Conservation (phyloP, 2,888 invertebrate species). For the Augiades crinisus region DNA sequence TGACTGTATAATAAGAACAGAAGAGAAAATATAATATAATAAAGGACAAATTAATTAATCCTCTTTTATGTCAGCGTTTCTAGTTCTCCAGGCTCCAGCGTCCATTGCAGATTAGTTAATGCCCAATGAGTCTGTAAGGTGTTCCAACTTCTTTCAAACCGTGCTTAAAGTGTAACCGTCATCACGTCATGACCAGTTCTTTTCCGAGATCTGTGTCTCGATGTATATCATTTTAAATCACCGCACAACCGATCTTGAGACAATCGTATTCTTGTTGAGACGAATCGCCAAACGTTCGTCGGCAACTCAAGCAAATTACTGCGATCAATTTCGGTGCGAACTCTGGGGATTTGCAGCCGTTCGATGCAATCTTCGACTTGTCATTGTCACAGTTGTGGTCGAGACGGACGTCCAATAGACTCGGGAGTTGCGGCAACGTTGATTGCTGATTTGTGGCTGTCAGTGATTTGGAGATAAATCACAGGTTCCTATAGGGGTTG, state of each 20-base stretch:
- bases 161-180: too few relatives aligned
- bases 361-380: constrained; percentile 71
- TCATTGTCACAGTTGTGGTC: constrained; percentile 55
- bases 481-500: not conserved
- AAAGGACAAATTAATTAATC: too few relatives aligned
- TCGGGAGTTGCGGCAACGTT: constrained; percentile 38
- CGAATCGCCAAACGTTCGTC: constrained; percentile 30
- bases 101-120: too few relatives aligned
- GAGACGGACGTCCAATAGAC: constrained; percentile 35
- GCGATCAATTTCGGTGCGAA: constrained; percentile 61
- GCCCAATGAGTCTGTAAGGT: too few relatives aligned
- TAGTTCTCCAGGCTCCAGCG: too few relatives aligned
- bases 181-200: too few relatives aligned
- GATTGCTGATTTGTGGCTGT: constrained; percentile 38
- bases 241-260: not conserved
- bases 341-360: constrained; percentile 59
- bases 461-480: constrained; percentile 15
- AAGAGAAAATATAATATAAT: too few relatives aligned
- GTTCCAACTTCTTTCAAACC: too few relatives aligned
- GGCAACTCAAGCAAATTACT: constrained; percentile 65
- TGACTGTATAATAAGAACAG: too few relatives aligned
- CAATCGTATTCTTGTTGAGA: constrained; percentile 6
- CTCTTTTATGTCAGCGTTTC: too few relatives aligned
- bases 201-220: too few relatives aligned
- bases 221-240: not conserved